Evolutionary conservation across 2,888 invertebrate genomes (phyloP).

Genomic region (Hoplodrina blanda): DNA sequence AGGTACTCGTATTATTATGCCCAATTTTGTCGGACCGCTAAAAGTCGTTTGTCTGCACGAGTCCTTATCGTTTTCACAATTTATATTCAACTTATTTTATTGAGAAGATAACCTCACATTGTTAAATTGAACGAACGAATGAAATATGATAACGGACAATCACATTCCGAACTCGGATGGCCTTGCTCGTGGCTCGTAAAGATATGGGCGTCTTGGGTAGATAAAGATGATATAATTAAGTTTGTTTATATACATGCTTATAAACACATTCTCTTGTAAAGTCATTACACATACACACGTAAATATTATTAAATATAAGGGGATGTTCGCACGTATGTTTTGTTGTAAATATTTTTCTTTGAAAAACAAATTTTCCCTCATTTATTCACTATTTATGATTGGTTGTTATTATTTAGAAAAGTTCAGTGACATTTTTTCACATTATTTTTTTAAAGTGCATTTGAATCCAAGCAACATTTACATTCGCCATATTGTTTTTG

Average conservation of each 20-base stretch:
- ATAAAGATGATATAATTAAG: slow-evolving; percentile 54
- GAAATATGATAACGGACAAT: slow-evolving; percentile 62
- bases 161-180: slow-evolving; percentile 49
- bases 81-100: slow-evolving; percentile 58
- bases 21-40: neutral
- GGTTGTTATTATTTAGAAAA: neutral
- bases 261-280: slow-evolving; percentile 48
- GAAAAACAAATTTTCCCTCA: neutral
- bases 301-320: slow-evolving; percentile 19
- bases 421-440: neutral
- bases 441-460: neutral
- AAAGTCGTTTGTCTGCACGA: neutral
- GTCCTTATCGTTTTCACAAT: slow-evolving; percentile 60
- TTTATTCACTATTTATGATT: neutral
- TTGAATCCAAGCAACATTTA: neutral
- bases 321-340: neutral
- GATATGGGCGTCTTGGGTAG: slow-evolving; percentile 47
- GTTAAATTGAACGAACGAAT: slow-evolving; percentile 60
- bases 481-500: slow-evolving; percentile 12
- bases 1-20: too few relatives aligned
- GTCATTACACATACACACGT: slow-evolving; percentile 28
- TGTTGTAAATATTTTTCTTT: neutral
- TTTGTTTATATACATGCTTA: slow-evolving; percentile 46
- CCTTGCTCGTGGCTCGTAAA: slow-evolving; percentile 52
- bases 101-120: slow-evolving; percentile 41